Evolutionary conservation across 1,140 invertebrate species (phyloP), one percentile per base, ranked within the genome.

Genomic region (Drosophila lini): DNA sequence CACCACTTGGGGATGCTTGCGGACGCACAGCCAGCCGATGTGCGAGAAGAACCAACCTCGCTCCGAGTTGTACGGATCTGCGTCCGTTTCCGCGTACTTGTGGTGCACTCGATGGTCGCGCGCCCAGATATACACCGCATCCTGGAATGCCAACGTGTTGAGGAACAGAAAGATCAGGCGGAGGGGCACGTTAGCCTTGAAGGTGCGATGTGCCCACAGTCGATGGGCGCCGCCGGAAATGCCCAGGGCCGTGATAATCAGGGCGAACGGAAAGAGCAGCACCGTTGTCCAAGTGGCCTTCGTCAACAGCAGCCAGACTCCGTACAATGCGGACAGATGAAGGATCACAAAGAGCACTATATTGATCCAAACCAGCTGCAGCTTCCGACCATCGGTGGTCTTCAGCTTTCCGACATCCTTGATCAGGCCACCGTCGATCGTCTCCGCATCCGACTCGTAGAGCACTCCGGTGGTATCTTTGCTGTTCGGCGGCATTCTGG

Each of bases 21-120:
- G 94, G 61, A 96, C 96, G 28, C 99, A 92, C 42, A 99, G 93
- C 98, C 98, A 99, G 5, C 98, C 98, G 61, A 99, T 95, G 90
- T 99, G 98, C 0, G 98, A 94, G 93, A 99, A 99, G 94, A 99
- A 99, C 93, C 99, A 98, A 5, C 98, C 98, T 6, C 98, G 90
- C 2, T 94, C 97, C 3, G 97, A 97, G 92, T 99, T 99, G 89
- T 99, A 98, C 1, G 98, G 98, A 93, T 99, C 98, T 3, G 98
- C 98, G 92, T 99, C 95, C 0, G 98, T 99, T 92, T 99, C 98
- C 8, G 96, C 96, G 93, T 96, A 99, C 91, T 99, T 99, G 93
- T 99, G 98, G 92, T 99, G 98, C 69, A 98, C 97, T 71, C 98
- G 94, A 93, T 99, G 98, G 92, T 99, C 98, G 58, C 98, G 94